Conservation (phyloP, 1,140 invertebrate species). For the Rhysida immarginata region DNA sequence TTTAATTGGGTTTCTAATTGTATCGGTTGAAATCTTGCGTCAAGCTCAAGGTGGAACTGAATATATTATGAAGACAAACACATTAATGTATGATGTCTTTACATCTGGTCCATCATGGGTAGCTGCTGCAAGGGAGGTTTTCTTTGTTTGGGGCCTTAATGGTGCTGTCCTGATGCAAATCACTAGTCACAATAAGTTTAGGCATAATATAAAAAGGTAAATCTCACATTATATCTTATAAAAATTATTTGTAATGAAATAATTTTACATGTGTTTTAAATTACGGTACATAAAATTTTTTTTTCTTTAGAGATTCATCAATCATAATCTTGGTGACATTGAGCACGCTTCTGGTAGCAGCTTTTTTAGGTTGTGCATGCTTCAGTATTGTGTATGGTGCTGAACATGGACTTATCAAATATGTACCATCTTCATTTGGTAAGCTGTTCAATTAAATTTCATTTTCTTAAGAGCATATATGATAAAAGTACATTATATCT, state of each 20-base stretch:
- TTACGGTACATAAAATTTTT: background rate
- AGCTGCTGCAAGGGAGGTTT: conserved; percentile 69
- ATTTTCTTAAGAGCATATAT: too few species aligned
- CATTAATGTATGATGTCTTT: background rate
- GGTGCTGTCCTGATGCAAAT: conserved; percentile 68
- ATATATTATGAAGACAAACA: conserved; percentile 6
- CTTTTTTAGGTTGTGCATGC: conserved; percentile 65
- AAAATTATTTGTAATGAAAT: too few species aligned
- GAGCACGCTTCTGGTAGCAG: conserved; percentile 49
- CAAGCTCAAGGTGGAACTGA: background rate
- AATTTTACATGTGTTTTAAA: background rate
- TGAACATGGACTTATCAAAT: conserved; percentile 40
- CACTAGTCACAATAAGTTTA: conserved; percentile 45
- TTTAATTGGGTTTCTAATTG: conserved; percentile 14
- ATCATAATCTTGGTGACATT: conserved; percentile 63
- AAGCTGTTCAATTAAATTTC: too few species aligned
- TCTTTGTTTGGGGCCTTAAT: conserved; percentile 76
- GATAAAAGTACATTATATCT: too few species aligned
- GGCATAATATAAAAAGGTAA: conserved; percentile 33
- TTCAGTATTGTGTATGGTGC: conserved; percentile 51
- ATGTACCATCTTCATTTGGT: conserved; percentile 73
- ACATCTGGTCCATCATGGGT: conserved; percentile 45
- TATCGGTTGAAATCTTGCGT: conserved; percentile 10
- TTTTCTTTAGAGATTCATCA: conserved; percentile 56
- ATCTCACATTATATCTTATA: background rate